Conservation (phyloP, 1,140 invertebrate genomes). For the Rhynchophorus ferrugineus region DNA sequence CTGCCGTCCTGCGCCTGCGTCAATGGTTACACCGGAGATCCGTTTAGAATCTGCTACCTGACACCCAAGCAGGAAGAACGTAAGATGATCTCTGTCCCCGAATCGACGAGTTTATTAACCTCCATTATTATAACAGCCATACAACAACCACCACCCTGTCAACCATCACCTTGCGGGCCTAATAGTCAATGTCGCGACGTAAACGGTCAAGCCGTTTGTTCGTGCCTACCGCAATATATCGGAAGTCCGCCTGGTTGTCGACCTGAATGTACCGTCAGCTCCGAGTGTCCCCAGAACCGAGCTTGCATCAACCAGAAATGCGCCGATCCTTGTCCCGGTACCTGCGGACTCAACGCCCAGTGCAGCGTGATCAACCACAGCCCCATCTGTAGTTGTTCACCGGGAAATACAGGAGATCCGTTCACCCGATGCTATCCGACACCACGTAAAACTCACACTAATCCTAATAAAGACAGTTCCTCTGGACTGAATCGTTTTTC, state of each 20-base stretch:
- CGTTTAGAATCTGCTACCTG: slow-evolving; percentile 48
- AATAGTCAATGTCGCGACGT: slow-evolving; percentile 69
- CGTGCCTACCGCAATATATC: slow-evolving; percentile 69
- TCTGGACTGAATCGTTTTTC: slow-evolving; percentile 31
- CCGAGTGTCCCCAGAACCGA: slow-evolving; percentile 70
- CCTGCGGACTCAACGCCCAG: slow-evolving; percentile 61
- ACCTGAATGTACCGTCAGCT: slow-evolving; percentile 73
- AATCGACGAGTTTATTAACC: background rate
- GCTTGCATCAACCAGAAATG: slow-evolving; percentile 74
- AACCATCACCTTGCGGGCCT: slow-evolving; percentile 72
- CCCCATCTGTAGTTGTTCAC: slow-evolving; percentile 59
- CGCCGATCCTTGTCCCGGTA: slow-evolving; percentile 68
- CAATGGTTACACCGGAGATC: slow-evolving; percentile 53
- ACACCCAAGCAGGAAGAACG: slow-evolving; percentile 27
- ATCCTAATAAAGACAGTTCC: background rate
- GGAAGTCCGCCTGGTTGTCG: slow-evolving; percentile 71
- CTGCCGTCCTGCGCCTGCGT: slow-evolving; percentile 49
- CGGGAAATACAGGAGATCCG: slow-evolving; percentile 65
- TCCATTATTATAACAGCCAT: slow-evolving; percentile 9
- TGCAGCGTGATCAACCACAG: slow-evolving; percentile 61
- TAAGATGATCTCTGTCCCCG: slow-evolving; percentile 20
- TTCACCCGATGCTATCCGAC: slow-evolving; percentile 57
- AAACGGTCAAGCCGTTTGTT: slow-evolving; percentile 67
- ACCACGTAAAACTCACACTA: slow-evolving; percentile 43
- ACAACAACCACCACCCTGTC: slow-evolving; percentile 48